These are phyloP conservation scores for Dicrurus megarhynchus DNA, from an alignment of 2,113 vertebrate genomes.

Conservation along the genomic window DNA sequence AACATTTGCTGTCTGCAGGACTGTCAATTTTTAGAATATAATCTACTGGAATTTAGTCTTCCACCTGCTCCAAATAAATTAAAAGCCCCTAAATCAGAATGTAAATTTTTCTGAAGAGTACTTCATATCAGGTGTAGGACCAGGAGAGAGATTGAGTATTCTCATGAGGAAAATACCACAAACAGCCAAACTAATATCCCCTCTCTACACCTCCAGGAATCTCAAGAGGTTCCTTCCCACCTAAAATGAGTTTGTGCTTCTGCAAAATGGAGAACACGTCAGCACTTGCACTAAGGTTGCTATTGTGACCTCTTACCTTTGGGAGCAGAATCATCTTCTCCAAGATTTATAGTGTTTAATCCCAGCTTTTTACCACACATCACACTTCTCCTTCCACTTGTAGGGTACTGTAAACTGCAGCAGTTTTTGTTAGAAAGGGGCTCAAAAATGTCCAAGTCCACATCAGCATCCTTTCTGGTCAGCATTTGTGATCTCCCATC, in stretches of 20 bases:
- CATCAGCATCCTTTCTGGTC: background rate
- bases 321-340: background rate
- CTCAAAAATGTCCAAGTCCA: constrained; percentile 55
- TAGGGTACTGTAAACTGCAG: constrained; percentile 58
- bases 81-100: background rate
- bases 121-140: background rate
- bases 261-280: background rate
- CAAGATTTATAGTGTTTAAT: background rate
- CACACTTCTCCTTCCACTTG: constrained; percentile 81
- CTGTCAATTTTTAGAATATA: background rate
- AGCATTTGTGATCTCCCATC: background rate
- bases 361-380: constrained; percentile 21
- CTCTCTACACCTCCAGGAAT: background rate
- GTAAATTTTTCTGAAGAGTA: background rate
- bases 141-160: background rate
- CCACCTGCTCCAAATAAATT: background rate
- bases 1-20: background rate
- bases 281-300: background rate
- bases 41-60: background rate
- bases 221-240: background rate
- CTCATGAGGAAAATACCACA: background rate
- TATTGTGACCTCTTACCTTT: constrained; percentile 62
- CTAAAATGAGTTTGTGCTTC: background rate
- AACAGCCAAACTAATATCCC: background rate
- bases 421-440: background rate